Base-by-base conservation (phyloP, 2,888 invertebrate species). In the Callinectes sapidus region DNA sequence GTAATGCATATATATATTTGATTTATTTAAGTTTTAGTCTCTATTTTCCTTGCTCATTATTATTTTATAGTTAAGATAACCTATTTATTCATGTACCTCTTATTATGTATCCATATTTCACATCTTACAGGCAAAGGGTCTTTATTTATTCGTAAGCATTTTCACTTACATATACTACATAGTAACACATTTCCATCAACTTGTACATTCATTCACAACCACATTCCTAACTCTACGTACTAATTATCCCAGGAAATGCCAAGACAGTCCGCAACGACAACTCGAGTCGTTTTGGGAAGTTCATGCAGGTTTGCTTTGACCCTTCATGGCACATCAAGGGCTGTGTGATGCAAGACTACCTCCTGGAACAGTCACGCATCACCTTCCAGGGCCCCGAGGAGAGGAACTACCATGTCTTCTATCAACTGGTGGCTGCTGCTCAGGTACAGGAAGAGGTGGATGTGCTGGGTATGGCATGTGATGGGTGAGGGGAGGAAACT, bases 211-310 rank as follows among this genome's bases (percentile, higher is more conserved):
- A 5, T 48, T 48, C 0, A 48, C 10, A 48, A 48, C 2, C 42
- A 42, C 6, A 48, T 89, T 77, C 42, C 28, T 48, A 90, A 90
- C n/a, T 89, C 13, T 2, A 93, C 5, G 39, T 5, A 39, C 88
- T 94, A 32, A 87, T 94, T 90, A 89, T 95, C 95, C 61, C 95
- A 98, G 98, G 98, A 92, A 98, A 98, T 96, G 98, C 98, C 0
- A 98, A 98, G 96, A 98, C 98, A 0, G 98, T 98, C 18, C 97
- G 98, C 88, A 98, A 98, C 95, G 98, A 98, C 96, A 98, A 98
- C 96, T 98, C 98, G 23, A 98, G 98, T 77, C 97, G 98, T 16
- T 98, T 98, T 96, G 98, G 98, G n/a, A 98, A 98, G 96, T 98
- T 98, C 95, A 98, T 98, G 97, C 98, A 98, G 96, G 98, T 98